Evolutionary conservation across 2,888 invertebrate genomes (phyloP).

Genomic region (Troilus luridus): DNA sequence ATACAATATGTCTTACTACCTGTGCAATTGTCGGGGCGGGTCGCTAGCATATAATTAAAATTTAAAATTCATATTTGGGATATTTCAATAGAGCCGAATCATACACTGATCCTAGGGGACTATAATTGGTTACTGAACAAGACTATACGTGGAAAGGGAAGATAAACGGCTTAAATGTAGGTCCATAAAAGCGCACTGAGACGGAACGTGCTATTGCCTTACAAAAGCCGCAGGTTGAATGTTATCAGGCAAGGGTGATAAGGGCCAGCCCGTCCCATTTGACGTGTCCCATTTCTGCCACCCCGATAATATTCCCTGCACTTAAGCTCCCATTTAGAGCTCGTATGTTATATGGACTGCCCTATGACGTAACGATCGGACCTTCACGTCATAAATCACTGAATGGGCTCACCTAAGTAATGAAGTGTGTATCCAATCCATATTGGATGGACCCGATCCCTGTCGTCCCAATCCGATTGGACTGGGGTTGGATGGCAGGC

Average conservation of each 20-base stretch:
- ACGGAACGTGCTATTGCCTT: constrained; percentile 8
- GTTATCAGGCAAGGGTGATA: constrained; percentile 26
- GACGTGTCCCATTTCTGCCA: constrained; percentile 17
- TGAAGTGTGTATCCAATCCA: neutral
- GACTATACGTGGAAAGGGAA: neutral
- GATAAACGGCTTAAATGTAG: constrained; percentile 4
- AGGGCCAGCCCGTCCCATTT: constrained; percentile 9
- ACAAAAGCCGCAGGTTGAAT: constrained; percentile 38
- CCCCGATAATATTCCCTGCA: neutral
- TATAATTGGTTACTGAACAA: neutral
- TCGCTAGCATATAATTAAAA: no score
- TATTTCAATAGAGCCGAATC: neutral
- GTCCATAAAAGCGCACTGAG: neutral
- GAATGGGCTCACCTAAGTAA: neutral
- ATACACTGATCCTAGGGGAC: neutral
- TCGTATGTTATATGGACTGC: neutral
- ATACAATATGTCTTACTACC: no score
- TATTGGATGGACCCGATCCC: neutral
- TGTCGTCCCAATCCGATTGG: neutral
- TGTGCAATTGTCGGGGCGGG: no score
- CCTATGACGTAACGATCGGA: neutral
- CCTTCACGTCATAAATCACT: neutral
- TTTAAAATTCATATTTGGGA: neutral
- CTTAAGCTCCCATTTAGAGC: neutral
- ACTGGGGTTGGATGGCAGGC: neutral